Base-by-base conservation (phyloP, 2,888 invertebrate species). In the Drosophila engyochracea region DNA sequence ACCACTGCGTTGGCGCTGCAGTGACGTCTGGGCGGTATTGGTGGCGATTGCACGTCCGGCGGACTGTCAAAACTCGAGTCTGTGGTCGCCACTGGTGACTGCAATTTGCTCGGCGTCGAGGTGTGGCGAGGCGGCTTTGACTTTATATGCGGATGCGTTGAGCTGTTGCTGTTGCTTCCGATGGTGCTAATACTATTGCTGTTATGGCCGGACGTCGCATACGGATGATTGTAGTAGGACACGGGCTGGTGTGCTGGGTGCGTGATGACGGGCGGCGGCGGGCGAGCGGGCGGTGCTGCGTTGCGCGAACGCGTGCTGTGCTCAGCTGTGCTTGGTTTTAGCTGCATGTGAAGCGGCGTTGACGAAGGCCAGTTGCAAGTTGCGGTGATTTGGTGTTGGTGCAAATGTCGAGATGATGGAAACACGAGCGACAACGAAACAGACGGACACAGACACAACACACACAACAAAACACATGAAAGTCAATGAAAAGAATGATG, bases 1-100 rank as follows among this genome's bases (percentile, higher is more conserved):
- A 85, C 85, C 4, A 89, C 81, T 30, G 85, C 82, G 70, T 88
- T 87, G 10, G 76, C 63, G 66, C 87, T 83, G 52, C 88, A 85
- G 74, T 82, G 91, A 44, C 89, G 86, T 30, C 92, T 82, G 35
- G 93, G 93, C 22, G 93, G 93, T 59, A 93, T 91, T 7, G 93
- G 93, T 22, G 93, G 93, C 53, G 93, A 93, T 55, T 91, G 91
- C 83, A 93, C 90, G 73, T 93, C 93, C 41, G 93, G 93, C 33
- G 93, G 93, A 70, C 78, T 90, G 76, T 93, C 93, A 79, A 92
- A 93, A 51, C 82, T 84, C 14, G 92, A 92, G 67, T 92, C 90
- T n/a, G 91, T 90, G 19, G 85, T 89, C 57, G 85, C 76, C 59
- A 87, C 67, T 35, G 76, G 70, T 35, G 77, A 19, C 3, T 74